phyloP scores from a whole-genome alignment of 2,888 invertebrate species.

The Xylota segnis region DNA sequence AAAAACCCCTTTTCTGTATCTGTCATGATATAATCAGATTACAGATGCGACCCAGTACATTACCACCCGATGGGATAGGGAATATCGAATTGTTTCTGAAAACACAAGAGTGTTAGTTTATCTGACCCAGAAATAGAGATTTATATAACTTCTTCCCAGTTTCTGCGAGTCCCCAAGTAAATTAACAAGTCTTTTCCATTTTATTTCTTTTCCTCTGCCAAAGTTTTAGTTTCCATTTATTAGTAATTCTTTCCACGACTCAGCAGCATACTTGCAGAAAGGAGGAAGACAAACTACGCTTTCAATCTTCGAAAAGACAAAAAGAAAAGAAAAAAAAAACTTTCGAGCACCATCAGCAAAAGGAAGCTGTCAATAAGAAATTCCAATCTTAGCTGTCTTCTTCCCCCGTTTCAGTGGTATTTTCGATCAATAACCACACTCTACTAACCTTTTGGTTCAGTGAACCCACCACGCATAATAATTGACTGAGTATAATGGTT shows the following conservation, averaged over 20 bases:
- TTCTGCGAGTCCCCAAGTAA: background rate
- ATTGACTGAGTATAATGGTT: conserved; percentile 56
- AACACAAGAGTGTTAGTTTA: background rate
- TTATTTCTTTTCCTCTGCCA: background rate
- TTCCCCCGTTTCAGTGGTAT: conserved; percentile 1
- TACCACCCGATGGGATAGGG: background rate
- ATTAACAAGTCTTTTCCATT: conserved; percentile 3
- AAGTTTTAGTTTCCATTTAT: conserved; percentile 1
- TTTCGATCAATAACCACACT: conserved; percentile 56
- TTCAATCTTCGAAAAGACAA: conserved; percentile 16
- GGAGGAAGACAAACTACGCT: background rate
- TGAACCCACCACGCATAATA: conserved; percentile 61
- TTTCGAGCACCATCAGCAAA: conserved; percentile 30
- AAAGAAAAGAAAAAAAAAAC: conserved; percentile 37
- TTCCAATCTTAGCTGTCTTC: background rate
- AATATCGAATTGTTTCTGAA: background rate
- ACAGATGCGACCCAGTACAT: conserved; percentile 1
- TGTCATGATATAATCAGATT: conserved; percentile 17
- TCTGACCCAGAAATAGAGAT: conserved; percentile 6
- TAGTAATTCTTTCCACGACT: conserved; percentile 22
- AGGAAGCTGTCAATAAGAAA: conserved; percentile 16
- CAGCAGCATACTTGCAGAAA: background rate
- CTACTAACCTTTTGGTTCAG: conserved; percentile 65
- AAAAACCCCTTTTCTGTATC: background rate
- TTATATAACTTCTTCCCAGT: background rate